Evolutionary conservation across 2,113 vertebrate genomes (phyloP).

Genomic region (Periophthalmus modestus): DNA sequence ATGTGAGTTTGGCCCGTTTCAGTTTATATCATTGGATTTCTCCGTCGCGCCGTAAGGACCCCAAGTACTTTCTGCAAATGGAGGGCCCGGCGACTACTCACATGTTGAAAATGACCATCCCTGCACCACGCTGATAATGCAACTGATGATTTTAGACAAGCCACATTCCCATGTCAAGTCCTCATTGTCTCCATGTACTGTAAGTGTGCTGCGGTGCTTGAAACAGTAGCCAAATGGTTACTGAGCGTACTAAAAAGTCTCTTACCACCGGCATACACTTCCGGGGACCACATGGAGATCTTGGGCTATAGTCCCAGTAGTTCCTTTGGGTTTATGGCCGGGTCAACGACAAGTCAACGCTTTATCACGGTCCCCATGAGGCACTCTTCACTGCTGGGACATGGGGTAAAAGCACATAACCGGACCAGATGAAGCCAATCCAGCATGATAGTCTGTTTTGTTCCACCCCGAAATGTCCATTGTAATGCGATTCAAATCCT

Average conservation of each 20-base stretch:
- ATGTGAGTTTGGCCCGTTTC: conserved; percentile 28
- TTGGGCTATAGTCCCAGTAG: conserved; percentile 63
- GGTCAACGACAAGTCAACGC: conserved; percentile 59
- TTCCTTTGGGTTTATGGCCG: conserved; percentile 49
- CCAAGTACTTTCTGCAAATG: conserved; percentile 22
- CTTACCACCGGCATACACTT: conserved; percentile 50
- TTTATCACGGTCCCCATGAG: conserved; percentile 43
- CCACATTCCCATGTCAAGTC: conserved; percentile 36
- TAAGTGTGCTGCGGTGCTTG: conserved; percentile 14
- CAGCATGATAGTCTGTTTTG: neutral
- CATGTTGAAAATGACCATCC: conserved; percentile 24
- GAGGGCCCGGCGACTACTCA: conserved; percentile 23
- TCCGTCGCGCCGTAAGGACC: conserved; percentile 25
- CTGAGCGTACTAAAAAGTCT: conserved; percentile 50
- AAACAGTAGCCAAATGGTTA: conserved; percentile 43
- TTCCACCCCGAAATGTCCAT: conserved; percentile 28
- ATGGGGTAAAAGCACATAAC: conserved; percentile 20
- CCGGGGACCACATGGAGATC: conserved; percentile 26
- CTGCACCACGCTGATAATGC: conserved; percentile 32
- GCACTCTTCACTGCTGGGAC: conserved; percentile 39
- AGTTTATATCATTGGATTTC: conserved; percentile 31
- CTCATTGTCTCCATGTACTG: conserved; percentile 27
- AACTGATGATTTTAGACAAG: conserved; percentile 39
- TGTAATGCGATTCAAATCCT: conserved; percentile 48
- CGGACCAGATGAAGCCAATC: conserved; percentile 25